phyloP scores from a whole-genome alignment of 2,888 invertebrate genomes.

The Dendrolimus houi region DNA sequence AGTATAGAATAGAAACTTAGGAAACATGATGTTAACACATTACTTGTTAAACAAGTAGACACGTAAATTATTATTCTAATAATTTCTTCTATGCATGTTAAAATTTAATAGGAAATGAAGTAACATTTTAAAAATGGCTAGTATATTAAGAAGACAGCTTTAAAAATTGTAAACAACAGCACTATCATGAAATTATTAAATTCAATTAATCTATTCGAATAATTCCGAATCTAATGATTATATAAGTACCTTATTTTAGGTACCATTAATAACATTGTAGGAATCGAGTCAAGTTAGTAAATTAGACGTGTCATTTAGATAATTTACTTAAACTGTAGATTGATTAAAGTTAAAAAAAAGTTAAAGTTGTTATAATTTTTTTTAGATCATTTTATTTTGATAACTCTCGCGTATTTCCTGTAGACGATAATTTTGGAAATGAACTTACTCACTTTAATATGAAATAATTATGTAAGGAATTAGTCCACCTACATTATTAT shows the following conservation, averaged over 20 bases:
- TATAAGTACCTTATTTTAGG: conserved; percentile 9
- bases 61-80: no score
- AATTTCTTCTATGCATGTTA: background rate
- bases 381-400: conserved; percentile 69
- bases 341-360: conserved; percentile 33
- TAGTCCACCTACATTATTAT: conserved; percentile 30
- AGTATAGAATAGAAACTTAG: background rate
- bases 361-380: conserved; percentile 44
- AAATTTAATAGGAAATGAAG: background rate
- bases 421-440: conserved; percentile 28
- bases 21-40: background rate
- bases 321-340: conserved; percentile 50
- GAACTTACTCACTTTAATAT: conserved; percentile 31
- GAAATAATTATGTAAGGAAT: conserved; percentile 19
- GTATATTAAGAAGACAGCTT: conserved; percentile 10
- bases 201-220: conserved; percentile 26
- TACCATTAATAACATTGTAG: conserved; percentile 22
- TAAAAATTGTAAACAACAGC: conserved; percentile 18
- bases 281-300: conserved; percentile 36
- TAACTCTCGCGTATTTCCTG: conserved; percentile 47
- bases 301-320: conserved; percentile 59
- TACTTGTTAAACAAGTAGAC: background rate
- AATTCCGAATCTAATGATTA: conserved; percentile 10
- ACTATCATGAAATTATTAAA: conserved; percentile 20
- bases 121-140: background rate